Base-by-base conservation (phyloP, 2,888 invertebrate species). In the Drymonia ruficornis region DNA sequence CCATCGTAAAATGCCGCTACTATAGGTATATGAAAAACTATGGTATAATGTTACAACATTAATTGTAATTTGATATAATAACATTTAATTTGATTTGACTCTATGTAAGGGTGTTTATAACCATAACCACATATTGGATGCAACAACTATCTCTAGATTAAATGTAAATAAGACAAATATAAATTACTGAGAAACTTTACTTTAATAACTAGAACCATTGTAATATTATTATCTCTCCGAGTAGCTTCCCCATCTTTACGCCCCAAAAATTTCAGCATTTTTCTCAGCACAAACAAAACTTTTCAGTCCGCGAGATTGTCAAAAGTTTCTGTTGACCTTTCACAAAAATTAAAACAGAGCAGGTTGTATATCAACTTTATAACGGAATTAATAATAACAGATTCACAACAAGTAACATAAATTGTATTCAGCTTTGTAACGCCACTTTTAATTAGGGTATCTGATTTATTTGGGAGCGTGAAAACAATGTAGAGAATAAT, bases 391-490 rank as follows among this genome's bases (percentile, higher is more conserved):
- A 69, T 55, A 62, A 57, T 52, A 59, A 38, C 58, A 57, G 61
- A 61, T 63, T 56, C 54, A 53, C n/a, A 69, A 65, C 59, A 61
- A 60, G 53, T 50, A 31, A 54, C 9, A 71, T 69, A 69, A 71
- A 71, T 71, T 61, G 52, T 49, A 54, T 47, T 48, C 53, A 19
- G 38, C 16, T 38, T 18, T 50, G 38, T 31, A 36, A 34, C 36
- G 43, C 44, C 43, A 36, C 36, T 51, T 31, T 38, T 38, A 51
- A 51, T 51, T 51, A 51, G 38, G 45, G 51, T 19, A 16, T 36
- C 38, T 45, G 51, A 51, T 51, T 51, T 51, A 43, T 43, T 19
- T 19, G 19, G 11, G 19, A 13, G 11, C 8, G 8, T 16, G 16
- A 40, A 40, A 40, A 40, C 40, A 40, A 9, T 40, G 40, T 16